phyloP scores from a whole-genome alignment of 2,888 invertebrate species.

The Limenitis camilla region DNA sequence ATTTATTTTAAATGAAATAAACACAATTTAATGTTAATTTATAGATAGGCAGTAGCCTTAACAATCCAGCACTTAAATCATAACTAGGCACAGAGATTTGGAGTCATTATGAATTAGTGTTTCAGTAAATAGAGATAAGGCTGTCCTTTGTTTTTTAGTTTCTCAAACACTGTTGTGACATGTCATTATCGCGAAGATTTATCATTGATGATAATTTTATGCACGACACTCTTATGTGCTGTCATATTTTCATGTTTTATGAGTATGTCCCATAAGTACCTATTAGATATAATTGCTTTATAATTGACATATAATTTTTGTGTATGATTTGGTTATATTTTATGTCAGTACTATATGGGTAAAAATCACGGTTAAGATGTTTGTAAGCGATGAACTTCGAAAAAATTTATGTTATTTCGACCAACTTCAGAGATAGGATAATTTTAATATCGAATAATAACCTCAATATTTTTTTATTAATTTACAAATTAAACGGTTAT shows the following conservation, averaged over 20 bases:
- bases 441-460: no score
- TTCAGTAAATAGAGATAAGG: constrained; percentile 64
- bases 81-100: constrained; percentile 31
- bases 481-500: no score
- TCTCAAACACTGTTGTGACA: constrained; percentile 38
- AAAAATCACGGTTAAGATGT: no score
- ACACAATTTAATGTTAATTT: not conserved
- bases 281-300: constrained; percentile 9
- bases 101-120: constrained; percentile 47
- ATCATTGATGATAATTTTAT: constrained; percentile 27
- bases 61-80: constrained; percentile 17
- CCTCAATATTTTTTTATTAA: no score
- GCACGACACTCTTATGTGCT: constrained; percentile 6
- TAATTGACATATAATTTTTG: not conserved
- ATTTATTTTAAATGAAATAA: not conserved
- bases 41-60: constrained; percentile 3
- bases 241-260: constrained; percentile 1
- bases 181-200: constrained; percentile 32
- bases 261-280: constrained; percentile 1
- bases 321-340: not conserved
- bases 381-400: no score
- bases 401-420: no score
- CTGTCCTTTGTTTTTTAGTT: constrained; percentile 45
- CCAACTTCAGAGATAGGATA: no score
- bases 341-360: no score